Conservation (phyloP, 1,140 invertebrate genomes). For the Lineus longissimus region DNA sequence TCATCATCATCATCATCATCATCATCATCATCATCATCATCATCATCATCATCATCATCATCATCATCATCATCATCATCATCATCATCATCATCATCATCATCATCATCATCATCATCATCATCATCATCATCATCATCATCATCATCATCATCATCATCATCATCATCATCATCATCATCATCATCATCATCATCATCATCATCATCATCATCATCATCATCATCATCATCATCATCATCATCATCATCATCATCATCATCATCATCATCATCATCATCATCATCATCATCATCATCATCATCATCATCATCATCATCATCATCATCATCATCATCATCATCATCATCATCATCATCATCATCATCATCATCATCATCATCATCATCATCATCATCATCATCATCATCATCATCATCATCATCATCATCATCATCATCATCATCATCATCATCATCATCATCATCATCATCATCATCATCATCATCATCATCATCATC, state of each 20-base stretch:
- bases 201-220: constrained; percentile 15
- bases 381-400: constrained; percentile 19
- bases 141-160: constrained; percentile 21
- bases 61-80: constrained; percentile 23
- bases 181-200: constrained; percentile 11
- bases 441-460: constrained; percentile 20
- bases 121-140: constrained; percentile 23
- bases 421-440: constrained; percentile 19
- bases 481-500: constrained; percentile 11
- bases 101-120: constrained; percentile 23
- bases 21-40: constrained; percentile 27
- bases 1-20: constrained; percentile 22
- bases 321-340: constrained; percentile 19
- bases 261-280: constrained; percentile 23
- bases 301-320: constrained; percentile 22
- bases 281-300: constrained; percentile 23
- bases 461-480: constrained; percentile 19
- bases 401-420: constrained; percentile 20
- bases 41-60: constrained; percentile 18
- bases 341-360: constrained; percentile 19
- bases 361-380: constrained; percentile 19
- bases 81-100: constrained; percentile 14
- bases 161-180: constrained; percentile 16
- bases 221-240: constrained; percentile 22
- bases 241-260: constrained; percentile 22